These are phyloP conservation scores for Stegastes partitus DNA, from an alignment of 2,113 vertebrate genomes.

Conservation along the genomic window DNA sequence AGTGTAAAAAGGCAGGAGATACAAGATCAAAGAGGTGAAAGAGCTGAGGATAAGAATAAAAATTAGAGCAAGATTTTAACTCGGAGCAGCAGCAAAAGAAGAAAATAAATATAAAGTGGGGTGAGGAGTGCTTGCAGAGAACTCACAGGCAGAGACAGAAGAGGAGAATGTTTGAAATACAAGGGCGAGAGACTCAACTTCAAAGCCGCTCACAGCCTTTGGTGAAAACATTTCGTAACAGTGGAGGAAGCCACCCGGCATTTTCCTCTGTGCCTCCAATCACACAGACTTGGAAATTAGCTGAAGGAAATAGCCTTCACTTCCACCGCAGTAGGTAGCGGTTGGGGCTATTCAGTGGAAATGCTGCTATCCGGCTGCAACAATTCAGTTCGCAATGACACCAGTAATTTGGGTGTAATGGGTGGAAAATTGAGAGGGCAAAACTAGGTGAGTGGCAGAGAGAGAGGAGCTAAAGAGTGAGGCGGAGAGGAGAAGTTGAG, in stretches of 20 bases:
- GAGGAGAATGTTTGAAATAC: conserved; percentile 70
- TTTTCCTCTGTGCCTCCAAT: conserved; percentile 68
- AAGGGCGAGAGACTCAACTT: conserved; percentile 67
- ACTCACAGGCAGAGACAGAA: conserved; percentile 62
- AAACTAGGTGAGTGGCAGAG: conserved; percentile 59
- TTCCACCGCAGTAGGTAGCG: conserved; percentile 46
- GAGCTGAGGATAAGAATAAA: conserved; percentile 26
- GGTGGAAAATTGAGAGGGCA: conserved; percentile 63
- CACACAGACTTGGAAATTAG: conserved; percentile 78
- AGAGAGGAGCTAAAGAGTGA: conserved; percentile 37
- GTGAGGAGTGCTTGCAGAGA: conserved; percentile 51
- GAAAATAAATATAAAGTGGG: conserved; percentile 55
- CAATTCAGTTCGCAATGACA: conserved; percentile 73
- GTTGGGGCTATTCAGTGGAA: conserved; percentile 48
- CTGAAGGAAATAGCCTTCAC: conserved; percentile 70
- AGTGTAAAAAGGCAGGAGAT: not conserved
- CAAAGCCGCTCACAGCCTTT: conserved; percentile 74
- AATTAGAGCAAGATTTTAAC: conserved; percentile 40
- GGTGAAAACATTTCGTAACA: conserved; percentile 74
- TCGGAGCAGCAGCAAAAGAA: conserved; percentile 23
- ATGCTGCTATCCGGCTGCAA: conserved; percentile 53
- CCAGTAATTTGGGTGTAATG: conserved; percentile 74
- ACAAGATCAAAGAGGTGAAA: conserved; percentile 14
- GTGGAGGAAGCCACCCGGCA: conserved; percentile 72
- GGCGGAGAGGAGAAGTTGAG: conserved; percentile 49